A percentile compares a stretch with the other conserved stretches of the same genome.
Conservation (phyloP, 2,113 vertebrate genomes). For the Semnornis frantzii region DNA sequence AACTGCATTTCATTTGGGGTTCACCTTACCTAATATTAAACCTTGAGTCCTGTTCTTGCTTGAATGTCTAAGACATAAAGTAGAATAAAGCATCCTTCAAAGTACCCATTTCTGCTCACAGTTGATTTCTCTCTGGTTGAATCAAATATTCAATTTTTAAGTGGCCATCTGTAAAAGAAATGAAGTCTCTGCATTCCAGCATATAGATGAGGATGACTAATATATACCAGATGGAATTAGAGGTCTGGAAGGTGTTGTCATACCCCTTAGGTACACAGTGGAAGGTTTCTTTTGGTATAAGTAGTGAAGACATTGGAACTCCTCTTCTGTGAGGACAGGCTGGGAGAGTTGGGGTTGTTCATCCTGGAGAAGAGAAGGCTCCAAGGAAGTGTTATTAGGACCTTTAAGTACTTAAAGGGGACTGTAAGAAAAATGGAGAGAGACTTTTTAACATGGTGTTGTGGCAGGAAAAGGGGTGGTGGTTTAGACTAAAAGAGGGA, state of each 20-base stretch:
- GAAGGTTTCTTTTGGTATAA: not conserved
- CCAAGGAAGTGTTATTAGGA: too few species aligned
- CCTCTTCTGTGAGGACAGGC: too few species aligned
- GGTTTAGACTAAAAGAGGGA: too few species aligned
- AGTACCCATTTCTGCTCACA: not conserved
- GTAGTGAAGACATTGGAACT: not conserved
- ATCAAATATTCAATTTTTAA: not conserved
- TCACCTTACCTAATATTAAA: not conserved
- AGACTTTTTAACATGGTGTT: too few species aligned
- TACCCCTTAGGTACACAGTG: not conserved
- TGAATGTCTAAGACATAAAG: not conserved
- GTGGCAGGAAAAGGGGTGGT: too few species aligned
- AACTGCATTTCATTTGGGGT: not conserved
- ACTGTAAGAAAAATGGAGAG: too few species aligned
- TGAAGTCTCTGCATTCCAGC: not conserved
- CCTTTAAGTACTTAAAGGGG: too few species aligned
- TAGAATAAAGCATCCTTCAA: not conserved
- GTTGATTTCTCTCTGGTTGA: not conserved
- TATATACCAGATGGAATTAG: not conserved
- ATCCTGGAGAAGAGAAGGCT: too few species aligned
- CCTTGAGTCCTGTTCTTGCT: fast-evolving
- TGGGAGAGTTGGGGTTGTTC: too few species aligned
- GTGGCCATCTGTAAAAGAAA: not conserved
- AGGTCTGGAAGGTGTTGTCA: not conserved
- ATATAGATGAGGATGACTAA: not conserved